Base-by-base conservation (phyloP, 2,888 invertebrate species). In the Aplocera efformata region DNA sequence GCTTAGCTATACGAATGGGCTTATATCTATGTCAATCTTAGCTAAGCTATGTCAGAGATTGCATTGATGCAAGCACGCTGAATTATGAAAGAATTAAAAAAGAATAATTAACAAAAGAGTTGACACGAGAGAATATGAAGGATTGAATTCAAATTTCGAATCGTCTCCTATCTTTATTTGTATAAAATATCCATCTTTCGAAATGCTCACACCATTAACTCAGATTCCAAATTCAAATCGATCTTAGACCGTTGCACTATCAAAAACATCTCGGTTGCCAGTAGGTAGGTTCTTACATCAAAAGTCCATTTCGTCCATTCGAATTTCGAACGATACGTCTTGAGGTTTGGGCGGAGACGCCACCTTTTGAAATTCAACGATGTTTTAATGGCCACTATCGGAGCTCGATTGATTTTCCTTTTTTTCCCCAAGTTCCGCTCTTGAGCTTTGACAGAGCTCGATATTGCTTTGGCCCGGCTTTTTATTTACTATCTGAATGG, bases 331-430 rank as follows among this genome's bases (percentile, higher is more conserved):
- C 73, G 72, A 77, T 76, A 77, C 79, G 77, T 78, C 78, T 80
- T 72, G 67, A 66, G 67, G 57, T 47, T 57, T 59, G 58, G 42
- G 54, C 55, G 56, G 54, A 54, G 56, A 56, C 54, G 50, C 57
- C 67, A 66, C 67, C 77, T 78, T 83, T 79, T 81, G 77, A 69
- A 81, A 81, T 80, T 82, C 82, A 78, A 84, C 82, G 79, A 82
- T 83, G 79, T 84, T 86, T 85, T 86, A 86, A 86, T 85, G 80
- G 81, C 79, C 78, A 78, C 81, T 83, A 84, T 84, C 77, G 79
- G 61, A 59, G 60, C 54, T 67, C 76, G 65, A 76, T 75, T 79
- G 74, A 72, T 74, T 79, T 64, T 61, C 56, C 67, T 67, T 39
- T 65, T 74, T 63, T 59, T 63, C 62, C 59, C 39, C 42, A 47